Base-by-base conservation (phyloP, 2,888 invertebrate genomes). In the Microctonus aethiopoides region DNA sequence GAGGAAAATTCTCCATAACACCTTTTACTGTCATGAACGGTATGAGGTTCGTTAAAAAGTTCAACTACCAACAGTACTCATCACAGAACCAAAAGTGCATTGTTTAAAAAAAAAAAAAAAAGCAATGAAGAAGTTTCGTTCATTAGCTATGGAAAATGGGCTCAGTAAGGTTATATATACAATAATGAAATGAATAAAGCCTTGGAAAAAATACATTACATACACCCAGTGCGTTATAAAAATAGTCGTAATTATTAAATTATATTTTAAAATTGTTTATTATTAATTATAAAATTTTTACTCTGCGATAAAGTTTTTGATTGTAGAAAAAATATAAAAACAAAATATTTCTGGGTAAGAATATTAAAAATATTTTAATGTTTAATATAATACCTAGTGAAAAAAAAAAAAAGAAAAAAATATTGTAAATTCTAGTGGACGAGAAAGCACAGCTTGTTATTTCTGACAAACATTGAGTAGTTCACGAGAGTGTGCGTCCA, bases 101-200 rank as follows among this genome's bases (percentile, higher is more conserved):
- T 78, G 78, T 77, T 79, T 77, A 77, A 78, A 79, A 79, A 80
- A 78, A 79, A 79, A 80, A 78, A n/a, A n/a, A n/a, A n/a, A n/a
- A n/a, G 77, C 76, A 79, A 80, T 78, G 78, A 73, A 68, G 78
- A 80, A 79, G 78, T 80, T 80, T 74, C 63, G 75, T 78, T 80
- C 76, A 78, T 79, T 79, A 80, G 73, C 69, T 67, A 46, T 56
- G 36, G 52, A 59, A 51, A 66, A 66, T 57, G 52, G 2, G 36
- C 9, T 36, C 36, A 36, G 7, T 10, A 36, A 2, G 36, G 10
- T 9, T 11, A 36, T 36, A 5, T 32, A 32, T 6, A 32, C 6
- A 32, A 32, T 32, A 36, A 36, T 36, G 36, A 36, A 36, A 32
- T 32, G 32, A 36, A 36, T 36, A 5, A 36, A 62, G 52, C 22